Base-by-base conservation (phyloP, 1,140 invertebrate genomes). In the Liolophura sinensis region DNA sequence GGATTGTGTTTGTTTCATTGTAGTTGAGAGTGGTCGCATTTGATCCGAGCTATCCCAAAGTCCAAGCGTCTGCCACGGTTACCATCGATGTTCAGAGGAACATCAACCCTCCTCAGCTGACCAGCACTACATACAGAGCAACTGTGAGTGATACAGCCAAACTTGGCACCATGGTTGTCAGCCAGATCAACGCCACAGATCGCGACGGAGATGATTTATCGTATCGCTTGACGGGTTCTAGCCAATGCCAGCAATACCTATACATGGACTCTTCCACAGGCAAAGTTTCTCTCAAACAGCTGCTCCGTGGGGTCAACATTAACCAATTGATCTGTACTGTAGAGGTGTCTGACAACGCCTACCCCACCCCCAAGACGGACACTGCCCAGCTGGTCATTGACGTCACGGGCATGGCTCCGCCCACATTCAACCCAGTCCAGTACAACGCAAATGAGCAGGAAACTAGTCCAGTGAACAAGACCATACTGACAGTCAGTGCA, bases 331-430 rank as follows among this genome's bases (percentile, higher is more conserved):
- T 27, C 57, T 76, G 74, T 56, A 66, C 59, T 22, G 70, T 74
- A 14, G 40, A 55, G 24, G 72, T 71, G n/a, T 63, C 57, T 52
- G 74, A 76, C 63, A 73, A 71, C 65, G 72, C 72, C 15, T 72
- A 72, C 51, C 74, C 74, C 7, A 49, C 16, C 27, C 40, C 47
- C 20, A 65, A 70, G 22, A 55, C 48, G 16, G 70, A 31, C 40
- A 65, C 61, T 15, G 59, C 65, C 14, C 52, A 74, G 11, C 48
- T 51, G 15, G 60, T 76, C 0, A 52, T 54, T 48, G 56, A 72
- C 7, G 48, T 47, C n/a, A 31, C 67, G 14, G 68, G 71, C 47
- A 51, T 46, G 6, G 52, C 24, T 31, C 25, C 65, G 11, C 74
- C 74, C 3, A 60, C 71, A n/a, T 76, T 76, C 59, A 70, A 60